Percentiles rank a stretch among this genome's conserved stretches.
Evolutionary conservation across 2,113 vertebrate species (phyloP).

Genomic region (Alethe diademata): DNA sequence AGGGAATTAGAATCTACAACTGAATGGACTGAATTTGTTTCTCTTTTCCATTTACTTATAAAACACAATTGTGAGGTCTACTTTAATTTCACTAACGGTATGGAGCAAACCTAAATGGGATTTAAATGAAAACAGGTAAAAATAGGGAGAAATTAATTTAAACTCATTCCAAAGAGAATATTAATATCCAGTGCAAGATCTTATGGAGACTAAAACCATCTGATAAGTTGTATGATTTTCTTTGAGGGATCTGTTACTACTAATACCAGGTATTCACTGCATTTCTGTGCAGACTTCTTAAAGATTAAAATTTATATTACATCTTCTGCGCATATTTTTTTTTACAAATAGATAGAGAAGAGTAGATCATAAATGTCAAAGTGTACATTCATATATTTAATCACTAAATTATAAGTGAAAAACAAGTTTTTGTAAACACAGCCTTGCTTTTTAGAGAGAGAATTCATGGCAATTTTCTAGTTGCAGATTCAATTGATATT

Average conservation of each 20-base stretch:
- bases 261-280: background rate
- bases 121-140: background rate
- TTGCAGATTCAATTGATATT: background rate
- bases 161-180: background rate
- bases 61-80: background rate
- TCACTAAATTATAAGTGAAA: background rate
- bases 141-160: background rate
- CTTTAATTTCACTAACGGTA: background rate
- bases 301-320: background rate
- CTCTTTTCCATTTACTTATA: background rate
- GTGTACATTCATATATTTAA: background rate
- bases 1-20: background rate
- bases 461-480: background rate
- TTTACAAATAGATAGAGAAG: background rate
- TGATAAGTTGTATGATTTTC: background rate
- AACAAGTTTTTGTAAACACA: background rate
- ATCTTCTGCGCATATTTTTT: background rate
- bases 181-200: background rate
- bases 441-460: background rate
- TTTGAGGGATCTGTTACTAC: background rate
- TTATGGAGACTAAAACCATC: background rate
- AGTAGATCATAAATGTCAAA: background rate
- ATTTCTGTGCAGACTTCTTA: background rate
- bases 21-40: background rate
- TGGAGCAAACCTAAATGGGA: background rate